Base-by-base conservation (phyloP, 2,888 invertebrate species). In the Allacma fusca region DNA sequence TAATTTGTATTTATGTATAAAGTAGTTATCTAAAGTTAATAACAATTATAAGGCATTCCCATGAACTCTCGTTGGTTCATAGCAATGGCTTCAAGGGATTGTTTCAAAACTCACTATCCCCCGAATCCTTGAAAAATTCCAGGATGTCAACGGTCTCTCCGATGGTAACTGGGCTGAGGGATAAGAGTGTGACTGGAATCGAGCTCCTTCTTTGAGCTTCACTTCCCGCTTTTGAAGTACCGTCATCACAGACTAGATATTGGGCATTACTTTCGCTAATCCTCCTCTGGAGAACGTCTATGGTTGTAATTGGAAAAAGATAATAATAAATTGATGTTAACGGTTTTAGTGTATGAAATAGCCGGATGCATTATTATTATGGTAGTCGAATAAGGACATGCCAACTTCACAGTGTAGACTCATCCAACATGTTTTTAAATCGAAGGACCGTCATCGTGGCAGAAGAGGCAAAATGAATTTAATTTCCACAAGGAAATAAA, bases 71-170 rank as follows among this genome's bases (percentile, higher is more conserved):
- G n/a, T n/a, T n/a, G 34, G 34, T 34, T 34, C 5, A 34, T 7
- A 34, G 4, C 9, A 7, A 34, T 34, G 34, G 34, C 34, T 34
- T 34, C 34, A 34, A 34, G 9, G 5, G 4, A 34, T 34, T 34
- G 5, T 34, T 34, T 34, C 9, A 34, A 29, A 65, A 4, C 65
- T 23, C 62, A 72, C 72, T 57, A 34, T 57, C 26, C 21, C 76
- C 76, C 40, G 57, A 34, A 21, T 76, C 76, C 7, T 76, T 24
- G 23, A 76, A 24, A 69, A 70, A 29, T 19, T 70, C 76, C 28
- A 62, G 12, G 26, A 76, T n/a, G 26, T 70, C 43, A 2, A 29
- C 43, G 1, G 76, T 9, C 9, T 69, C 59, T 13, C 28, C 21
- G 21, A 62, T 12, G 19, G 34, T 62, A 26, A 70, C 16, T 40